Conservation (phyloP, 2,888 invertebrate genomes). For the Meganola albula region DNA sequence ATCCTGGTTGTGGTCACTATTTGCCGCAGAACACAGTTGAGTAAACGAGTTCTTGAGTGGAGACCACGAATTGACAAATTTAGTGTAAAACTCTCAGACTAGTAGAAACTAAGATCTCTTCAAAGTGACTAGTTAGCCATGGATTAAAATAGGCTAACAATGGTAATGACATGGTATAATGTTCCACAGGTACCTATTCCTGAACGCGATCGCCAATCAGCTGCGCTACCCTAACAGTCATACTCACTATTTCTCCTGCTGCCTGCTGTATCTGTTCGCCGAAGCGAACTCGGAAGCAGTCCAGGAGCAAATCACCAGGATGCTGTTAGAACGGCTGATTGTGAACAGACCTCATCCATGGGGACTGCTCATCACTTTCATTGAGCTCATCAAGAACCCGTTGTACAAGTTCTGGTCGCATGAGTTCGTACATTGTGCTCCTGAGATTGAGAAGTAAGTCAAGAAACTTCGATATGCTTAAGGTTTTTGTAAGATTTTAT, state of each 20-base stretch:
- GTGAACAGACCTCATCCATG: constrained; percentile 99
- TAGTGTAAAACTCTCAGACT: too few species aligned
- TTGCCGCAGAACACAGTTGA: too few species aligned
- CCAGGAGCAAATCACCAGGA: constrained; percentile 98
- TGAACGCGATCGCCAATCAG: constrained; percentile 99
- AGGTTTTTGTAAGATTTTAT: too few species aligned
- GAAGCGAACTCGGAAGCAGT: constrained; percentile 98
- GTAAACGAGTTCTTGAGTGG: too few species aligned
- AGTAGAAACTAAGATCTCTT: too few species aligned
- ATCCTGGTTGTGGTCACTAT: too few species aligned
- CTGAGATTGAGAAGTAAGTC: constrained; percentile 98
- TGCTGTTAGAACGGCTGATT: constrained; percentile 96
- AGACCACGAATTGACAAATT: too few species aligned
- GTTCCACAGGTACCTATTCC: constrained; percentile 88
- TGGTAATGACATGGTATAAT: not conserved
- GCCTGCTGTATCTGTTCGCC: constrained; percentile 96
- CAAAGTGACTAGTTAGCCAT: not conserved
- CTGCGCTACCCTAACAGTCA: constrained; percentile 99
- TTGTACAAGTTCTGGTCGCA: constrained; percentile 99
- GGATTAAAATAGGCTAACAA: not conserved
- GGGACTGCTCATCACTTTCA: constrained; percentile 99
- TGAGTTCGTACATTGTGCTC: constrained; percentile 99
- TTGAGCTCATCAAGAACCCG: constrained; percentile 99
- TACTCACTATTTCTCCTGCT: constrained; percentile 99
- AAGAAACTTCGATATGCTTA: too few species aligned